Conservation (phyloP, 2,888 invertebrate species). For the Conomelus anceps region DNA sequence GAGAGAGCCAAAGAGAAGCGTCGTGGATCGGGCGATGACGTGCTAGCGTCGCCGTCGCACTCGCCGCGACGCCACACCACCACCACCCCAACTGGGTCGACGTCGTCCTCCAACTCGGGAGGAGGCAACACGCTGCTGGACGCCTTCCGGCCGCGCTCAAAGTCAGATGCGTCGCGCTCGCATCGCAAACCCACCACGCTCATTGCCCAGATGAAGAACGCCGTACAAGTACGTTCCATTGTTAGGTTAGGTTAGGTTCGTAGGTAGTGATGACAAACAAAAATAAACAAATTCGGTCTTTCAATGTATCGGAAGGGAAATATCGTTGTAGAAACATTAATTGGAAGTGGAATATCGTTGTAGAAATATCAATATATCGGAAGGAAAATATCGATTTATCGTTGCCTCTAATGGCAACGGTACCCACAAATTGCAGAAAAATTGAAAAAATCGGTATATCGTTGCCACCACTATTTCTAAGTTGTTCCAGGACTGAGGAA, state of each 20-base stretch:
- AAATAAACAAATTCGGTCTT: too few relatives aligned
- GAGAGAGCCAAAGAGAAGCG: slow-evolving; percentile 23
- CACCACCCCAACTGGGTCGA: slow-evolving; percentile 22
- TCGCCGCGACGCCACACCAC: slow-evolving; percentile 25
- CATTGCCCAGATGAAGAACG: slow-evolving; percentile 79
- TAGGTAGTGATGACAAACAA: too few relatives aligned
- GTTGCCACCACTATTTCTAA: too few relatives aligned
- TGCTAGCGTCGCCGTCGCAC: slow-evolving; percentile 19
- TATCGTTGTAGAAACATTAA: too few relatives aligned
- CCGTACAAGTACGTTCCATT: slow-evolving; percentile 57
- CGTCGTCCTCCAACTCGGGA: not conserved
- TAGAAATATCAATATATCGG: too few relatives aligned
- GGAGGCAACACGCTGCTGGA: slow-evolving; percentile 55
- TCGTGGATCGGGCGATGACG: slow-evolving; percentile 31
- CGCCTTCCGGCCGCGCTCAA: slow-evolving; percentile 69
- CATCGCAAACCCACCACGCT: slow-evolving; percentile 49
- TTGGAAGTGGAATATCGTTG: too few relatives aligned
- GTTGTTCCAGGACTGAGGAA: too few relatives aligned
- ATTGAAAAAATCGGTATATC: too few relatives aligned
- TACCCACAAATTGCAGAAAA: too few relatives aligned
- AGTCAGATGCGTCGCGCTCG: slow-evolving; percentile 61
- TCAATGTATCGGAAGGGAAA: too few relatives aligned
- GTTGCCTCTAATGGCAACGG: too few relatives aligned
- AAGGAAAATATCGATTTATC: too few relatives aligned
- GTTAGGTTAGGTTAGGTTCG: not conserved